Percentiles rank a stretch among this genome's conserved stretches.
phyloP scores from a whole-genome alignment of 2,113 vertebrate species.

The Trogon surrucura region DNA sequence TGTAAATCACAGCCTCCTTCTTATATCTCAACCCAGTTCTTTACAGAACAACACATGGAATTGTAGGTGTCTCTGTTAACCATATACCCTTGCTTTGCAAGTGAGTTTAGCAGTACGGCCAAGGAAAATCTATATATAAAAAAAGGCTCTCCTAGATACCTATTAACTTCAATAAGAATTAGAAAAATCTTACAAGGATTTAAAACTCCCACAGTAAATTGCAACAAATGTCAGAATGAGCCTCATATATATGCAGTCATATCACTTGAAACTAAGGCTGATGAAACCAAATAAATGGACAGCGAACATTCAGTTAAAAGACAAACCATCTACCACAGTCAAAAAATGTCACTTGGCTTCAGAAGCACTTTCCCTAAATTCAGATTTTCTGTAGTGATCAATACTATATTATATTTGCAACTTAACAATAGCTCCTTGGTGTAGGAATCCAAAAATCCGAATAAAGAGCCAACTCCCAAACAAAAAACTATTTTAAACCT shows the following conservation, averaged over 20 bases:
- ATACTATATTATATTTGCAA: not conserved
- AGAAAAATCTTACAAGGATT: not conserved
- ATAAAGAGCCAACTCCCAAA: not conserved
- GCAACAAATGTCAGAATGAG: not conserved
- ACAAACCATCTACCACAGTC: not conserved
- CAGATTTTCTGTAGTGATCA: not conserved
- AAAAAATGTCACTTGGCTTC: not conserved
- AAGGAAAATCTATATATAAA: not conserved
- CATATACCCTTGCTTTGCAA: not conserved
- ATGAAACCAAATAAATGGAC: not conserved
- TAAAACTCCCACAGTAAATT: not conserved
- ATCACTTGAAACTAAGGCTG: not conserved
- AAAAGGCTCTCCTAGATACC: not conserved
- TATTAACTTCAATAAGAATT: not conserved
- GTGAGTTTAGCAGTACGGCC: not conserved
- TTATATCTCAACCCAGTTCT: not conserved
- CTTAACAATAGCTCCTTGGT: not conserved
- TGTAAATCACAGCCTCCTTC: constrained; percentile 4
- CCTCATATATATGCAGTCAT: not conserved
- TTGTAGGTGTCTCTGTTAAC: not conserved
- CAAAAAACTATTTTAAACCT: not conserved
- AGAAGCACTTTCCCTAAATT: not conserved
- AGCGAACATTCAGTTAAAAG: not conserved
- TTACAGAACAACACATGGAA: not conserved
- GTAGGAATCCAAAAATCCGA: not conserved